These are phyloP conservation scores for Oscheius onirici DNA, from an alignment of 2,888 invertebrate species.

Conservation along the genomic window DNA sequence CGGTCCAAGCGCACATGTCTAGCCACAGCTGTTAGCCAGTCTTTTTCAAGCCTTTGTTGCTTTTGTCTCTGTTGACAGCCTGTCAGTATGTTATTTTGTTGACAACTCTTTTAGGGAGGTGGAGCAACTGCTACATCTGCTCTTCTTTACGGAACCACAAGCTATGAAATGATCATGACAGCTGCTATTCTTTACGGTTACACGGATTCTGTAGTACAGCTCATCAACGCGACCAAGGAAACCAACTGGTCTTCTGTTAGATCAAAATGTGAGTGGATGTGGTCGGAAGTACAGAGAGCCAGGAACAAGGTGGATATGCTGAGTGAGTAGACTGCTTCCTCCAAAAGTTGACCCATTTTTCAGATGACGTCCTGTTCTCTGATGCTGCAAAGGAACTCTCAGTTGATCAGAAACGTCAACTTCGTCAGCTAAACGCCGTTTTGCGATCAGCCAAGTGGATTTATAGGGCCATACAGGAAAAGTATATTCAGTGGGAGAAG, in stretches of 20 bases:
- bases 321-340: neutral
- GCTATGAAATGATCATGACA: neutral
- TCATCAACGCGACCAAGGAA: neutral
- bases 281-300: slow-evolving; percentile 14
- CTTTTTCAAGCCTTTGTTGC: no score
- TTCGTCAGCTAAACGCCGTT: neutral
- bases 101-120: slow-evolving; percentile 5
- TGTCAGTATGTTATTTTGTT: no score
- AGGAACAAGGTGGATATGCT: slow-evolving; percentile 6
- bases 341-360: neutral
- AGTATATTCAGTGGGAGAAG: neutral
- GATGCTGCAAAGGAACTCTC: neutral
- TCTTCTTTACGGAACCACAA: neutral
- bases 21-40: no score
- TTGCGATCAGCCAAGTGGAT: neutral
- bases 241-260: neutral
- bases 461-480: neutral
- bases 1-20: no score
- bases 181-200: slow-evolving; percentile 12
- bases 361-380: slow-evolving; percentile 17
- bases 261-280: neutral
- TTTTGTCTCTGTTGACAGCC: no score
- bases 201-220: neutral
- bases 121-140: neutral
- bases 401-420: slow-evolving; percentile 8